Evolutionary conservation across 2,797 vertebrate species (phyloP), one percentile per base, ranked within the genome.

Genomic region (Enteromius afrohamiltoni): DNA sequence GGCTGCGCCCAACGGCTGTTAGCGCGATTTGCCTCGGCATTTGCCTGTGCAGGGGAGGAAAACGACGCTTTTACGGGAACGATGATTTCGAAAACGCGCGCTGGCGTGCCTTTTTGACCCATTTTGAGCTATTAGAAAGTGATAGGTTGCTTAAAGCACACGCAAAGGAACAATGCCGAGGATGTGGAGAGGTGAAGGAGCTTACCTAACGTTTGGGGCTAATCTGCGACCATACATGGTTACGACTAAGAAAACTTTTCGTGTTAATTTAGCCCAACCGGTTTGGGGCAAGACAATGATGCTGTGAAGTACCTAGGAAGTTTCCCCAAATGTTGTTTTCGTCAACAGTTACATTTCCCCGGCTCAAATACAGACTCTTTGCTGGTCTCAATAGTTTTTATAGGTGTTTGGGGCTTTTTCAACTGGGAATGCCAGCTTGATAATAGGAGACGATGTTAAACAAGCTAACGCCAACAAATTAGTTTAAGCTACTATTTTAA

Each of bases 1-100:
- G 64, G 45, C 73, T 82, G 74, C 40, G 42, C 67, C 60, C 51
- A 80, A 70, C 77, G 62, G 42, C 70, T 58, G 71, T 71, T 51
- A 68, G 40, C 60, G 45, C 40, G 71, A 67, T 86, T 42, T 67
- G 42, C 31, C 37, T 68, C 37, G 31, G 51, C 5, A 47, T 81
- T 81, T 81, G 55, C 23, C 68, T 62, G 37, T 31, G 37, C 5
- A 47, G 6, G 23, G 68, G 10, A 71, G 17, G 14, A 82, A 62
- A 49, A 49, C 9, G 11, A 42, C 1, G 26, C 47, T 21, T 51
- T 67, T 67, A 29, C n/a, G 5, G 31, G 31, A 67, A 55, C 17
- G 8, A 31, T 23, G 2, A 42, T 34, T 55, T 17, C 45, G 47
- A 75, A 49, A 34, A 55, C 60, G 14, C 2, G 5, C 21, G 11